phyloP scores from a whole-genome alignment of 2,888 invertebrate genomes.

The Herminia tarsipennalis region DNA sequence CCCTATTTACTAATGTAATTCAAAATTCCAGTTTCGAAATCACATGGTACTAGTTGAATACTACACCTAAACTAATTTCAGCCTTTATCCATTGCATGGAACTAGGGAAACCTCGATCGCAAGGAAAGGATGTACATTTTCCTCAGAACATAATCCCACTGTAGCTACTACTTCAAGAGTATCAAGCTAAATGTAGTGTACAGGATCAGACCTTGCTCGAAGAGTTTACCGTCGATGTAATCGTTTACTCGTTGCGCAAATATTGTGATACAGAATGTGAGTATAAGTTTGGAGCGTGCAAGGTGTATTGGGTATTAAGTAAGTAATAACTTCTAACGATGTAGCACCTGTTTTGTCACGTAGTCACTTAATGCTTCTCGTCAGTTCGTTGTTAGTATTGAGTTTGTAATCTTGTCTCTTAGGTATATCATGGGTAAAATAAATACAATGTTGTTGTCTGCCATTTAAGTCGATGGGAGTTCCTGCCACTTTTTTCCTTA shows the following conservation, averaged over 20 bases:
- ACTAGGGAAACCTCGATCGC: background rate
- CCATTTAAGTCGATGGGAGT: no score
- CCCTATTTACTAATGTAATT: no score
- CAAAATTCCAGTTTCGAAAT: no score
- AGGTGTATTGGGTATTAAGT: background rate
- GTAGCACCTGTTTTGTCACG: background rate
- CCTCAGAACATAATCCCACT: constrained; percentile 30
- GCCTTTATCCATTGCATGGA: background rate
- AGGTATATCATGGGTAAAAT: no score
- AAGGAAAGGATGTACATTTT: constrained; percentile 1
- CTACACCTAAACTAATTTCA: background rate
- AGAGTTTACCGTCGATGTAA: constrained; percentile 43
- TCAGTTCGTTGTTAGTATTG: background rate
- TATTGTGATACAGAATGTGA: constrained; percentile 26
- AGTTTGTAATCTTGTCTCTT: background rate
- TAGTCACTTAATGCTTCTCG: background rate
- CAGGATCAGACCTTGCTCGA: constrained; percentile 22
- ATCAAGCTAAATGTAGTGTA: constrained; percentile 41
- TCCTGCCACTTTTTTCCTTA: no score
- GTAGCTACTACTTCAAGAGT: constrained; percentile 34
- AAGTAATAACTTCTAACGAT: no score
- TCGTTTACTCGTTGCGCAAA: constrained; percentile 30
- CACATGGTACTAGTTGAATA: no score
- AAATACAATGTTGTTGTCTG: no score
- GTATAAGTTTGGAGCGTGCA: background rate